These are phyloP conservation scores for Ginglymostoma cirratum DNA, from an alignment of 2,113 vertebrate species.

Conservation along the genomic window DNA sequence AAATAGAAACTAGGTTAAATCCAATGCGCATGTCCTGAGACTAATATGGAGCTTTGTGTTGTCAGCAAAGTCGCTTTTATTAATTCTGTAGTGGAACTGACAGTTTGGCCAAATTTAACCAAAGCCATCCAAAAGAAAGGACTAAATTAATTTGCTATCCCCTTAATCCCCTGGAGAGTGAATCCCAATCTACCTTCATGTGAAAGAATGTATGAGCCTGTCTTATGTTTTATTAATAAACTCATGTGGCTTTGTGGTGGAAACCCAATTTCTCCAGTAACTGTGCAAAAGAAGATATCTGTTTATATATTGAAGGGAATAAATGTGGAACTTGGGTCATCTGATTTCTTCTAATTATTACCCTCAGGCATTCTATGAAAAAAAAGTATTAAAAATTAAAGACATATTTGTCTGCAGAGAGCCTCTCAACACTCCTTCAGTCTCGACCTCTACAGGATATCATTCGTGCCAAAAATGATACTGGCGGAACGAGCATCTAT, in stretches of 20 bases:
- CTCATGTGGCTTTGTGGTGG: not conserved
- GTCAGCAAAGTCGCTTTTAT: not conserved
- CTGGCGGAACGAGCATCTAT: not conserved
- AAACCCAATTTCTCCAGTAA: constrained; percentile 25
- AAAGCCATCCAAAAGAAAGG: not conserved
- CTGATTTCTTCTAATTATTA: constrained; percentile 34
- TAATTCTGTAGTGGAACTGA: not conserved
- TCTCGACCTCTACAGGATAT: constrained; percentile 23
- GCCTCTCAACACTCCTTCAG: not conserved
- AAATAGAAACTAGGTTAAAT: not conserved
- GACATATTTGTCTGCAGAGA: constrained; percentile 19
- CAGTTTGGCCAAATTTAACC: constrained; percentile 20
- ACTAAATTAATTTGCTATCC: constrained; percentile 11
- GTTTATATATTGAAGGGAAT: constrained; percentile 27
- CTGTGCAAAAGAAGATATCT: not conserved
- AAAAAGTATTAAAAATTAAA: constrained; percentile 37
- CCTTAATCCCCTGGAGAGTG: not conserved
- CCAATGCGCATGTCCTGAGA: not conserved
- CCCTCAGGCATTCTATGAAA: constrained; percentile 13
- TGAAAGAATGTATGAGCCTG: not conserved
- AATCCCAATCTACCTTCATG: not conserved
- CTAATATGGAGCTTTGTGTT: not conserved
- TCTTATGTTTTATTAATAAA: constrained; percentile 23
- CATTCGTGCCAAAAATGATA: constrained; percentile 20
- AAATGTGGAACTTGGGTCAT: constrained; percentile 25